Percentiles rank a stretch among this genome's conserved stretches.
Conservation (phyloP, 2,888 invertebrate genomes). For the Trachelus tabidus region DNA sequence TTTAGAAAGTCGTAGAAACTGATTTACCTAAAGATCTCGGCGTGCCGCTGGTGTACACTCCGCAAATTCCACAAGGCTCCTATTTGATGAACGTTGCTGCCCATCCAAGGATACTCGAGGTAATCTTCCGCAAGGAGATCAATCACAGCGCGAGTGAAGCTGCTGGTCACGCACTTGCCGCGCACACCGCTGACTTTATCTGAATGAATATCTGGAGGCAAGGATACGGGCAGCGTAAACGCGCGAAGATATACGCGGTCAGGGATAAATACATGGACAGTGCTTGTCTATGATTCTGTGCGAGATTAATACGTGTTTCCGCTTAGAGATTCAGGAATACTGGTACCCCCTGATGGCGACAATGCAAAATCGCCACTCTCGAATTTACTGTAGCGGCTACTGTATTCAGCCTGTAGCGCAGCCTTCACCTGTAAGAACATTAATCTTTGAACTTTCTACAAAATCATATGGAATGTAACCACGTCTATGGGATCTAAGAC, state of each 20-base stretch:
- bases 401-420: slow-evolving; percentile 59
- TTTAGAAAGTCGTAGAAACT: background rate
- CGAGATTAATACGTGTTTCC: slow-evolving; percentile 56
- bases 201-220: background rate
- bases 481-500: background rate
- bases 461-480: background rate
- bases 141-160: background rate
- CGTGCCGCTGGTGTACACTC: slow-evolving; percentile 52
- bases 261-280: background rate
- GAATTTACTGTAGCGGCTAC: slow-evolving; percentile 56
- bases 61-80: slow-evolving; percentile 60
- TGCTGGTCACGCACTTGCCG: background rate
- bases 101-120: background rate
- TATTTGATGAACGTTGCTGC: slow-evolving; percentile 29
- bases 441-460: background rate
- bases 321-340: slow-evolving; percentile 56
- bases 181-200: background rate
- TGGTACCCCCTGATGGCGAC: slow-evolving; percentile 55
- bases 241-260: background rate
- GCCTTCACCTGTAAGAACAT: slow-evolving; percentile 52
- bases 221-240: background rate
- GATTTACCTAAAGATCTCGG: background rate
- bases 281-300: background rate
- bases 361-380: slow-evolving; percentile 57
- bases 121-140: background rate